These are phyloP conservation scores for Hyla sarda DNA, from an alignment of 2,113 vertebrate genomes.

Conservation along the genomic window DNA sequence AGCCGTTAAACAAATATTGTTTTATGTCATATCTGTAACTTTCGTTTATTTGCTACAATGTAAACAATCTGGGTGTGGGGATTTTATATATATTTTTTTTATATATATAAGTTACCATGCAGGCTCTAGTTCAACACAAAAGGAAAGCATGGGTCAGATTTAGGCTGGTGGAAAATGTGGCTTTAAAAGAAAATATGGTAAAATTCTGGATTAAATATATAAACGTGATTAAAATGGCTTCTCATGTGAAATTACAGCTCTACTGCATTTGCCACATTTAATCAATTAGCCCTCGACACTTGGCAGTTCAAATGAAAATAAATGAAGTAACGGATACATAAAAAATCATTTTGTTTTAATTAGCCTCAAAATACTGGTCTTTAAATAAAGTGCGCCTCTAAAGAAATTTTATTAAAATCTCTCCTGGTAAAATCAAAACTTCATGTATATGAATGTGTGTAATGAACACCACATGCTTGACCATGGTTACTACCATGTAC, in stretches of 20 bases:
- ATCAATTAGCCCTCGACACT: slow-evolving; percentile 7
- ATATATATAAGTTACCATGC: neutral
- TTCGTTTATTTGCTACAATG: too few species aligned
- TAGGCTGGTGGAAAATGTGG: slow-evolving; percentile 16
- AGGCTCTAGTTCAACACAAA: neutral
- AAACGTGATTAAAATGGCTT: slow-evolving; percentile 8
- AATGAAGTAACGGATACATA: slow-evolving; percentile 10
- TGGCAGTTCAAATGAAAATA: neutral
- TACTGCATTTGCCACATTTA: neutral
- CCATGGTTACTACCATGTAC: neutral
- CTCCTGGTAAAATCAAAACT: neutral
- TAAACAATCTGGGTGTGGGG: too few species aligned
- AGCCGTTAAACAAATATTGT: too few species aligned
- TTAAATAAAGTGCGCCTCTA: slow-evolving; percentile 3
- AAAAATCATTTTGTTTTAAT: neutral
- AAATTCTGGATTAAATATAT: neutral
- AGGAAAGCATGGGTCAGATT: neutral
- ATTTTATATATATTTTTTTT: neutral
- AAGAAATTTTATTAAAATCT: neutral
- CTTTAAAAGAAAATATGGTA: slow-evolving; percentile 16
- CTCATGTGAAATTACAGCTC: neutral
- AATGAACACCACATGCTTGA: slow-evolving; percentile 11
- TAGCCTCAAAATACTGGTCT: neutral
- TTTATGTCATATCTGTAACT: too few species aligned
- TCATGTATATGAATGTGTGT: neutral